A percentile compares a stretch with the other conserved stretches of the same genome.
Evolutionary conservation across 2,888 invertebrate species (phyloP).

Genomic region (Scaptomyza cyrtandrae): DNA sequence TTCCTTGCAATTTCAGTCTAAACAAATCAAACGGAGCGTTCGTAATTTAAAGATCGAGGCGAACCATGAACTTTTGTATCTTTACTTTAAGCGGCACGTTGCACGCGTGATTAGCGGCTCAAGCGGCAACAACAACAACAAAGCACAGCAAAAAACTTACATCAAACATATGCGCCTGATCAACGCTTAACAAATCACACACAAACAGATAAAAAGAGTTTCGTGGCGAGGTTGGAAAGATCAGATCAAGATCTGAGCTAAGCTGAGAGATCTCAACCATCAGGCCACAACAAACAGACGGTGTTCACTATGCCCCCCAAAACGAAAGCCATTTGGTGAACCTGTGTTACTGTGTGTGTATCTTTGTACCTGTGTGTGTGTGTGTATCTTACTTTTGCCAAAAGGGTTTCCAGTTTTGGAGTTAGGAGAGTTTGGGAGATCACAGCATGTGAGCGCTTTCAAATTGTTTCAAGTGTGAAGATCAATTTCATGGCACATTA

Average conservation of each 20-base stretch:
- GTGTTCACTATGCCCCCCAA: conserved; percentile 30
- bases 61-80: conserved; percentile 52
- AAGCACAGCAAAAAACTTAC: conserved; percentile 46
- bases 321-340: conserved; percentile 27
- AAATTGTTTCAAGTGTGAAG: conserved; percentile 82
- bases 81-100: conserved; percentile 69
- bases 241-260: conserved; percentile 28
- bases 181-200: conserved; percentile 52
- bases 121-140: conserved; percentile 33
- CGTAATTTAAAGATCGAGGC: conserved; percentile 34
- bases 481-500: conserved; percentile 83
- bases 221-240: conserved; percentile 31
- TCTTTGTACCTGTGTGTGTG: conserved; percentile 26
- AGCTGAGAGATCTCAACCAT: conserved; percentile 34
- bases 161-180: conserved; percentile 76
- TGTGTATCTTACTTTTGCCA: conserved; percentile 28
- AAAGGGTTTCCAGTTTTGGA: conserved; percentile 30
- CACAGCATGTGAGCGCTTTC: conserved; percentile 78
- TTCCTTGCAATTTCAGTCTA: conserved; percentile 45
- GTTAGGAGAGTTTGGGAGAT: conserved; percentile 27
- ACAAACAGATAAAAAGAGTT: conserved; percentile 24
- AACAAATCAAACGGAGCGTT: conserved; percentile 41
- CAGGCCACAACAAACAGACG: conserved; percentile 42
- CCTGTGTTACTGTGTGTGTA: neutral
- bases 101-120: conserved; percentile 73